These are phyloP conservation scores for Drosophila sproati DNA, from an alignment of 1,140 invertebrate species.

Conservation along the genomic window DNA sequence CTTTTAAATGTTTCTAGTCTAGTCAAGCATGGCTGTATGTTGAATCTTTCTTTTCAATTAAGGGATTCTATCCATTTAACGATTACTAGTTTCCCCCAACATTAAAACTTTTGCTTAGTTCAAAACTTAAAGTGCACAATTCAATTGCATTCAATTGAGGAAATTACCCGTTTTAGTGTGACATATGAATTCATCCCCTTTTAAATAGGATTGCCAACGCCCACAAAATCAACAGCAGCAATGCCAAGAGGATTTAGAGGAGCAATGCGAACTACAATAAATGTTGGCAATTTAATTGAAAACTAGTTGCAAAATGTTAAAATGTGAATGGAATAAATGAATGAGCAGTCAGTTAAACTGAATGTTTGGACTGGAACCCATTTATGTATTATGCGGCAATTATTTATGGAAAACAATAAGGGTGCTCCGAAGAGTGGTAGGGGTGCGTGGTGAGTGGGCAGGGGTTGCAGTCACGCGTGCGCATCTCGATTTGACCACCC, in stretches of 20 bases:
- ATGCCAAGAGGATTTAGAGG: not conserved
- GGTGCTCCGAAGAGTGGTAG: too few relatives aligned
- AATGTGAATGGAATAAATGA: not conserved
- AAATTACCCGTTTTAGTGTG: not conserved
- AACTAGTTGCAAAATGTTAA: slow-evolving; percentile 25
- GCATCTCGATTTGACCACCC: slow-evolving; percentile 15
- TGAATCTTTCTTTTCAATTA: too few relatives aligned
- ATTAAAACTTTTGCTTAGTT: not conserved
- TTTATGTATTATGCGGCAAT: slow-evolving; percentile 46
- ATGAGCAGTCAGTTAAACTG: not conserved
- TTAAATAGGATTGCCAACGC: slow-evolving; percentile 6
- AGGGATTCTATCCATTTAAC: too few relatives aligned
- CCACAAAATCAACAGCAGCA: slow-evolving; percentile 9
- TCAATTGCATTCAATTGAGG: slow-evolving; percentile 21
- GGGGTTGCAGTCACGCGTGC: not conserved
- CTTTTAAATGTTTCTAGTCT: too few relatives aligned
- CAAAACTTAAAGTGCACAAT: slow-evolving; percentile 2
- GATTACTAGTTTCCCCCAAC: not conserved
- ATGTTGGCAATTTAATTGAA: slow-evolving; percentile 61
- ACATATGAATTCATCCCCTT: not conserved
- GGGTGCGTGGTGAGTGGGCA: not conserved
- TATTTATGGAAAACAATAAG: slow-evolving; percentile 22
- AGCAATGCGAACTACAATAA: slow-evolving; percentile 21
- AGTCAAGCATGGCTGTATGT: not conserved
- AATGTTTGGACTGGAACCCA: not conserved